phyloP scores from a whole-genome alignment of 2,797 vertebrate species.

The Pipistrellus pygmaeus region DNA sequence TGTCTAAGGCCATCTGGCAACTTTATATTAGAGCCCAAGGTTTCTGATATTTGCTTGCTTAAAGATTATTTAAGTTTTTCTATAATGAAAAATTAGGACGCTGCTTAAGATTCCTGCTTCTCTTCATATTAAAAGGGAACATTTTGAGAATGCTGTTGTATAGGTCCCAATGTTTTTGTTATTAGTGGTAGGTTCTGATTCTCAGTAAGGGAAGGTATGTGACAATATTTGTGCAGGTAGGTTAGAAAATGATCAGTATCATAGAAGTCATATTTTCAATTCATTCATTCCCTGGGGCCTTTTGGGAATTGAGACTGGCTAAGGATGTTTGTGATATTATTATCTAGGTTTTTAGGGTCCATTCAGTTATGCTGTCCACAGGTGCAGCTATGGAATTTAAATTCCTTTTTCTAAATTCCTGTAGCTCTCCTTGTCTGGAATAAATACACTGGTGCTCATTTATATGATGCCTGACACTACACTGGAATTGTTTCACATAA shows the following conservation, averaged over 20 bases:
- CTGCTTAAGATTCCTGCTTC: constrained; percentile 16
- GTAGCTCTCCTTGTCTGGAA: background rate
- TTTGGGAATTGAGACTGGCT: background rate
- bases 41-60: background rate
- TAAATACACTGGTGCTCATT: background rate
- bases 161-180: background rate
- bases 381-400: background rate
- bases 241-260: background rate
- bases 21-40: background rate
- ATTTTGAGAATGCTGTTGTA: background rate
- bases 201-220: background rate
- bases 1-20: background rate
- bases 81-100: background rate
- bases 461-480: background rate
- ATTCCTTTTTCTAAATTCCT: background rate
- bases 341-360: background rate
- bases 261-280: background rate
- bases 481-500: constrained; percentile 7
- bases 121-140: background rate
- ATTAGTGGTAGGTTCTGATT: background rate
- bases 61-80: background rate
- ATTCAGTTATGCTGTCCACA: background rate
- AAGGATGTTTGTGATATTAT: background rate
- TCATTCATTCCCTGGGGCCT: background rate
- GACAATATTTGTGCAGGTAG: background rate